Evolutionary conservation across 2,888 invertebrate species (phyloP).

Genomic region (Ischnus inquisitorius): DNA sequence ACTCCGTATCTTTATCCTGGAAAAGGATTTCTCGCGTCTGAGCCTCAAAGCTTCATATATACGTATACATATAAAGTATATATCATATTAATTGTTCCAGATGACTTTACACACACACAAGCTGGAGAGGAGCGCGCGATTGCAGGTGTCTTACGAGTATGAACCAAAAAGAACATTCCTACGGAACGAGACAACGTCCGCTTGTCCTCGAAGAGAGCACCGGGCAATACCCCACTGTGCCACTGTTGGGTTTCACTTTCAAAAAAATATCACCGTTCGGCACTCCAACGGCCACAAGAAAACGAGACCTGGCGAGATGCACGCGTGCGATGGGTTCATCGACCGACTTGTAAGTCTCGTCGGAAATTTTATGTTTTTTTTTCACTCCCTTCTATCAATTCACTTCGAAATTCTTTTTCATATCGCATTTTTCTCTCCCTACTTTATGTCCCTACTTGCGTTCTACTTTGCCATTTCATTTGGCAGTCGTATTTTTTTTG

Average conservation of each 20-base stretch:
- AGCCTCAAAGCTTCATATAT: background rate
- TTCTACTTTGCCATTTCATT: background rate
- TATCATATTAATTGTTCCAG: constrained; percentile 67
- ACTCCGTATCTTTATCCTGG: constrained; percentile 45
- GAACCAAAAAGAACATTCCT: constrained; percentile 21
- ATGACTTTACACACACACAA: background rate
- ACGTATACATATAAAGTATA: too few relatives aligned
- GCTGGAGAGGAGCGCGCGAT: background rate
- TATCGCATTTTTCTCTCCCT: too few relatives aligned
- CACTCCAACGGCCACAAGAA: background rate
- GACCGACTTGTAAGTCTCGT: constrained; percentile 41
- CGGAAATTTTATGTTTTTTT: constrained; percentile 2
- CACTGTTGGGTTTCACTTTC: constrained; percentile 75
- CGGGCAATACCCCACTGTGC: constrained; percentile 14
- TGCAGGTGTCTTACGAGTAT: constrained; percentile 22
- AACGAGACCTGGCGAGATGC: constrained; percentile 26
- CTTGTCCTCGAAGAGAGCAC: constrained; percentile 28
- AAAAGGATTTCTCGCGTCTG: constrained; percentile 17
- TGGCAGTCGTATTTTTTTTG: background rate
- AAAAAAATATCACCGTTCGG: constrained; percentile 67
- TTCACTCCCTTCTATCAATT: constrained; percentile 9
- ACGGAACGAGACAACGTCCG: background rate
- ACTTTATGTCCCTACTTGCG: background rate
- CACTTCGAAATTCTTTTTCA: background rate
- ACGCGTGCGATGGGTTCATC: constrained; percentile 27